phyloP scores from a whole-genome alignment of 2,113 vertebrate species.

The Gasterosteus aculeatus region DNA sequence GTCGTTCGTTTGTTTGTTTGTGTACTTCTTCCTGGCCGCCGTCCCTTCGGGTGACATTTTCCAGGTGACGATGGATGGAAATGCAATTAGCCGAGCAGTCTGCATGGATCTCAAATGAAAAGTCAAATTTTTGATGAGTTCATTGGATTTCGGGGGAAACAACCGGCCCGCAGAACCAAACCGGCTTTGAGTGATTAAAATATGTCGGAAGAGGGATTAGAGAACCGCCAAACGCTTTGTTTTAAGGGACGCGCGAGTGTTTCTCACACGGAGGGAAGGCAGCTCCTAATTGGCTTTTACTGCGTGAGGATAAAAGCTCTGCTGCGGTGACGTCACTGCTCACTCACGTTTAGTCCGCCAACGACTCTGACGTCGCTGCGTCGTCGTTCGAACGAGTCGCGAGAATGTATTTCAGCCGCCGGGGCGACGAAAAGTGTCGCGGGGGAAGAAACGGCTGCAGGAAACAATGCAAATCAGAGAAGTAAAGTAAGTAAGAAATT shows the following conservation, averaged over 20 bases:
- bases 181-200: conserved; percentile 3
- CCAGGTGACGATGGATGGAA: neutral
- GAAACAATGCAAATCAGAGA: neutral
- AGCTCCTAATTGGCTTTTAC: neutral
- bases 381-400: conserved; percentile 2
- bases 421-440: conserved; percentile 42
- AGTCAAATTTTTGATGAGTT: conserved; percentile 28
- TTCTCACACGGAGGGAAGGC: neutral
- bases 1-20: no score
- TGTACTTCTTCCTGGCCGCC: no score
- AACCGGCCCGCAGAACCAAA: neutral
- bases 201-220: conserved; percentile 18
- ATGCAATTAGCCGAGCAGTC: conserved; percentile 42
- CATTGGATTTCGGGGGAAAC: conserved; percentile 31
- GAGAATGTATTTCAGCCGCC: neutral
- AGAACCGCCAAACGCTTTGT: conserved; percentile 24
- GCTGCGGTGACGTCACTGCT: neutral
- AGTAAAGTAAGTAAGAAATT: conserved; percentile 41
- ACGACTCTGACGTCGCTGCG: conserved; percentile 6
- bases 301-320: neutral
- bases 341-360: neutral
- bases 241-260: neutral
- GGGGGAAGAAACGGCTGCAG: neutral
- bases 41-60: no score
- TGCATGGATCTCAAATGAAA: conserved; percentile 10